These are phyloP conservation scores for Siniperca chuatsi DNA, from an alignment of 2,113 vertebrate genomes.

Conservation along the genomic window DNA sequence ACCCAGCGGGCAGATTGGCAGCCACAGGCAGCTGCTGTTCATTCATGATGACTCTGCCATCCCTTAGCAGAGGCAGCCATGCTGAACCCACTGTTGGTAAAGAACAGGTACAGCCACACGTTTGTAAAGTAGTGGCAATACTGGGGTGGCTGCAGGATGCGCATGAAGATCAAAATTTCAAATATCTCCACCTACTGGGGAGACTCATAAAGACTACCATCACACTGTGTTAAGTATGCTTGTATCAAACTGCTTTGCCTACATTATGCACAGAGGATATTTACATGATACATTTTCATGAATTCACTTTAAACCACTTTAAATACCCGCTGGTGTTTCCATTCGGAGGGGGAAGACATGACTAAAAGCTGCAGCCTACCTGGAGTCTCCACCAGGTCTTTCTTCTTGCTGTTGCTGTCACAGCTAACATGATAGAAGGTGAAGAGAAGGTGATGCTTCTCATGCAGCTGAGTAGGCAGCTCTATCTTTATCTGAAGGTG, in stretches of 20 bases:
- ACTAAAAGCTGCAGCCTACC: constrained; percentile 78
- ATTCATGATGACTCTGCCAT: constrained; percentile 92
- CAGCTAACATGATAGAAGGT: constrained; percentile 97
- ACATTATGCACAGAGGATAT: background rate
- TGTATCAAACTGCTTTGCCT: background rate
- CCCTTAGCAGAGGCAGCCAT: constrained; percentile 95
- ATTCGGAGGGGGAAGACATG: background rate
- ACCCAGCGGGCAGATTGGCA: constrained; percentile 90
- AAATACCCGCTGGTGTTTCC: background rate
- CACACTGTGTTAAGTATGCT: background rate
- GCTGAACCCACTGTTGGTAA: constrained; percentile 90
- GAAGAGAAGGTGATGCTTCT: constrained; percentile 96
- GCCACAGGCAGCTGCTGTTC: constrained; percentile 94
- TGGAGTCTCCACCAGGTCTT: constrained; percentile 92
- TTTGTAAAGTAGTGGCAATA: background rate
- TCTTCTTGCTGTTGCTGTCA: constrained; percentile 97
- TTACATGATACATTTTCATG: background rate
- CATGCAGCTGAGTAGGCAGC: constrained; percentile 94
- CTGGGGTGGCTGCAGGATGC: background rate
- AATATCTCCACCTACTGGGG: background rate
- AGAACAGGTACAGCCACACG: background rate
- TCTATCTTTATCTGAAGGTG: constrained; percentile 93
- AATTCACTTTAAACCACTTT: background rate
- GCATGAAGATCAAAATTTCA: background rate
- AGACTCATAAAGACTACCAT: background rate